phyloP scores from a whole-genome alignment of 2,797 vertebrate species.

The Stomatorhinus walkeri region DNA sequence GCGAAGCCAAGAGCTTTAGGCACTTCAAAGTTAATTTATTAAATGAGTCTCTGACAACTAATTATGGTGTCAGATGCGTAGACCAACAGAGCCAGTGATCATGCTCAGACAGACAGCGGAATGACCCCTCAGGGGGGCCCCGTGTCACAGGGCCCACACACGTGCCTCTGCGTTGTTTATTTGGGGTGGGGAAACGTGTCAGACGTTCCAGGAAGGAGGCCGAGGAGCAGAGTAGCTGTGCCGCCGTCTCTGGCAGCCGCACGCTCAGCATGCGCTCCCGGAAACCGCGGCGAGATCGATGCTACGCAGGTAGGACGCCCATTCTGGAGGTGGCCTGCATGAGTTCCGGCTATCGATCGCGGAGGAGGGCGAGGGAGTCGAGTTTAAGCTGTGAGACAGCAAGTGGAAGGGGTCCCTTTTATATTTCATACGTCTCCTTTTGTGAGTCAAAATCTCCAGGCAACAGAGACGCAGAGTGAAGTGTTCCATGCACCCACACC shows the following conservation, averaged over 20 bases:
- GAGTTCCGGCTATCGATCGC: neutral
- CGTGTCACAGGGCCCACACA: neutral
- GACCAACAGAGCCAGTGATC: conserved; percentile 2
- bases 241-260: neutral
- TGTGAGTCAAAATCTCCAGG: neutral
- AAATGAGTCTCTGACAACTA: conserved; percentile 6
- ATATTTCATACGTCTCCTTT: neutral
- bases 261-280: neutral
- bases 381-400: neutral
- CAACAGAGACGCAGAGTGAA: neutral
- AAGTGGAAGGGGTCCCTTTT: neutral
- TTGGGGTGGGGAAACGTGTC: neutral
- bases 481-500: neutral
- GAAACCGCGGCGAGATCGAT: neutral
- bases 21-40: conserved; percentile 17
- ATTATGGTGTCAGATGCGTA: conserved; percentile 11
- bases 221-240: conserved; percentile 12
- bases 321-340: neutral
- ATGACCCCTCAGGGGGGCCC: neutral
- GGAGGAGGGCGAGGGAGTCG: neutral
- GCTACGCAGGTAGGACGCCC: neutral
- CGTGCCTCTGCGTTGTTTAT: neutral
- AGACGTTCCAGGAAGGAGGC: neutral
- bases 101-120: neutral
- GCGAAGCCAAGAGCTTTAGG: conserved; percentile 7